phyloP scores from a whole-genome alignment of 1,140 invertebrate genomes.

The Bathynomus jamesi region DNA sequence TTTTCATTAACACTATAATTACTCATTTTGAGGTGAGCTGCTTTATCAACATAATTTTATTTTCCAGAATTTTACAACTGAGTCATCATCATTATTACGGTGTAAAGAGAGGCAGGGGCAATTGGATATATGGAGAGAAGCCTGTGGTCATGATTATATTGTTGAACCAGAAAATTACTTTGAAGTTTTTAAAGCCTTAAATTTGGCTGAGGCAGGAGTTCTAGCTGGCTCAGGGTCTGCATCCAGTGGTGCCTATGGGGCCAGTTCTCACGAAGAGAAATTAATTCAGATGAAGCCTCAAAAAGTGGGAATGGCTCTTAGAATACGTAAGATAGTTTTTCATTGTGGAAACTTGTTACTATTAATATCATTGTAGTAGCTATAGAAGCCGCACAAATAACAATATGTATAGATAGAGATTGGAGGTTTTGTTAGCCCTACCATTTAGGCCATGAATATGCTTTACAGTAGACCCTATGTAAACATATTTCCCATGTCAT shows the following conservation, averaged over 20 bases:
- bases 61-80: constrained; percentile 28
- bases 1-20: no score
- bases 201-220: constrained; percentile 43
- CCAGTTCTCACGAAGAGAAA: constrained; percentile 20
- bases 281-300: constrained; percentile 36
- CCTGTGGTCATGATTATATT: not conserved
- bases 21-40: no score
- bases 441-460: no score
- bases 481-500: no score
- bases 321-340: constrained; percentile 35
- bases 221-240: constrained; percentile 44
- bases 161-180: constrained; percentile 19
- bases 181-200: constrained; percentile 3
- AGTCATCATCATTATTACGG: constrained; percentile 17
- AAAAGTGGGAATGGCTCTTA: constrained; percentile 32
- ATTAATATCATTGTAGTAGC: constrained; percentile 10
- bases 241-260: constrained; percentile 31
- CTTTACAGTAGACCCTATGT: no score
- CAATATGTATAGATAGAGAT: no score
- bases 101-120: constrained; percentile 27
- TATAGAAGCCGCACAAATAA: no score
- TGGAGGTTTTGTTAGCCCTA: no score
- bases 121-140: constrained; percentile 8
- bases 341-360: no score
- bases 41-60: no score